Percentiles rank a stretch among this genome's conserved stretches.
These are phyloP conservation scores for Heliocidaris tuberculata DNA, from an alignment of 35 echinoderm and acorn worm genomes.

Conservation along the genomic window DNA sequence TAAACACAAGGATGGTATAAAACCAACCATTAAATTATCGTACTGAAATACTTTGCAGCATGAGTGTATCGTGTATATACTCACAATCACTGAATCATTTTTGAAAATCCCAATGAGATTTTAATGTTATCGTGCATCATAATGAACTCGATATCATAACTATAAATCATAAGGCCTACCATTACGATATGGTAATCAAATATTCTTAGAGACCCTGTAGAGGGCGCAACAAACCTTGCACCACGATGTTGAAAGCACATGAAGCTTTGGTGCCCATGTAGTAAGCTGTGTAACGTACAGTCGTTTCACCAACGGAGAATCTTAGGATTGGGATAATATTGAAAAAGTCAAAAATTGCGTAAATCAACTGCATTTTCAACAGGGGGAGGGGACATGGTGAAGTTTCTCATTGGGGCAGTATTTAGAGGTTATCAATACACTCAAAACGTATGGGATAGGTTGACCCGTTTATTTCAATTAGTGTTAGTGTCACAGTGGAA, in stretches of 20 bases:
- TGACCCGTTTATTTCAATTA: too few species aligned
- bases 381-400: background rate
- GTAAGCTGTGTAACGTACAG: slow-evolving; percentile 26
- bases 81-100: too few species aligned
- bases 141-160: background rate
- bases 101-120: too few species aligned
- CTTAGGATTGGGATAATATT: background rate
- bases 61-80: too few species aligned
- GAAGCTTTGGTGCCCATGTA: slow-evolving; percentile 35
- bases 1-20: too few species aligned
- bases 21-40: too few species aligned
- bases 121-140: too few species aligned
- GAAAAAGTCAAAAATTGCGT: background rate
- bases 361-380: background rate
- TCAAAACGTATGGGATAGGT: background rate
- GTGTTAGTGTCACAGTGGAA: too few species aligned
- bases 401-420: background rate
- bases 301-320: slow-evolving; percentile 50
- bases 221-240: slow-evolving; percentile 40
- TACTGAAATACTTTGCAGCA: too few species aligned
- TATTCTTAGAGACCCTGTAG: too few species aligned
- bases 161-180: background rate
- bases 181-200: background rate
- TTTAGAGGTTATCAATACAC: background rate
- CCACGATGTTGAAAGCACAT: slow-evolving; percentile 41